A percentile compares a stretch with the other conserved stretches of the same genome.
Conservation (phyloP, 2,888 invertebrate species). For the Eustalomyia histrio region DNA sequence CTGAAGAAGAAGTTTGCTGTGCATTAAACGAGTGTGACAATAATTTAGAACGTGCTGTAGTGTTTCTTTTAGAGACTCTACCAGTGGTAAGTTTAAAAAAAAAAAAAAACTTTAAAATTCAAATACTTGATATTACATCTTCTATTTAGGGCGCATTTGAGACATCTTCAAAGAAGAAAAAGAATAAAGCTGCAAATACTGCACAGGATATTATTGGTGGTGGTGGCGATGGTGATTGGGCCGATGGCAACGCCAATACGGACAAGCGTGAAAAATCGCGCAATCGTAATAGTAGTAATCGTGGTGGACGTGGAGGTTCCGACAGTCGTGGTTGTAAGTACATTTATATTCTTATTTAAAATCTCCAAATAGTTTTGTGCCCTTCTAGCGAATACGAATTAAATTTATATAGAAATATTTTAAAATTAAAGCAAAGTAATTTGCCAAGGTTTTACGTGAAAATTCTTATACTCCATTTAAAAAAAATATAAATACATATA, state of each 20-base stretch:
- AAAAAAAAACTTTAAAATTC: not conserved
- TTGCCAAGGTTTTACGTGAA: too few relatives aligned
- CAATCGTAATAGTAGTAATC: conserved; percentile 77
- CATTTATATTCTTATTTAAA: not conserved
- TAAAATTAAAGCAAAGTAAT: too few relatives aligned
- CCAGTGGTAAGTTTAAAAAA: conserved; percentile 74
- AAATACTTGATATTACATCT: conserved; percentile 49
- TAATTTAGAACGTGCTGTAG: conserved; percentile 87
- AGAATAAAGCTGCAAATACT: conserved; percentile 85
- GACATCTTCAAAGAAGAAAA: conserved; percentile 92
- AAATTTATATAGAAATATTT: too few relatives aligned
- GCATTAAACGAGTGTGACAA: conserved; percentile 96
- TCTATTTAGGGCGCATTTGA: conserved; percentile 88
- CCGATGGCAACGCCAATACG: conserved; percentile 76
- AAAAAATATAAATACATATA: too few relatives aligned
- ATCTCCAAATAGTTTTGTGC: too few relatives aligned
- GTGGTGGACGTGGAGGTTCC: conserved; percentile 79
- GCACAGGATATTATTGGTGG: conserved; percentile 80
- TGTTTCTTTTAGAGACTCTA: conserved; percentile 78
- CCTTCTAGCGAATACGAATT: too few relatives aligned
- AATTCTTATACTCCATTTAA: too few relatives aligned
- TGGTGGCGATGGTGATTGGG: conserved; percentile 79
- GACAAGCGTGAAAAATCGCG: conserved; percentile 79
- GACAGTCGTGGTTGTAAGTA: conserved; percentile 82
- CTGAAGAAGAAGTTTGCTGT: conserved; percentile 94